These are phyloP conservation scores for Coryphaenoides rupestris DNA, from an alignment of 2,113 vertebrate genomes.

Conservation along the genomic window DNA sequence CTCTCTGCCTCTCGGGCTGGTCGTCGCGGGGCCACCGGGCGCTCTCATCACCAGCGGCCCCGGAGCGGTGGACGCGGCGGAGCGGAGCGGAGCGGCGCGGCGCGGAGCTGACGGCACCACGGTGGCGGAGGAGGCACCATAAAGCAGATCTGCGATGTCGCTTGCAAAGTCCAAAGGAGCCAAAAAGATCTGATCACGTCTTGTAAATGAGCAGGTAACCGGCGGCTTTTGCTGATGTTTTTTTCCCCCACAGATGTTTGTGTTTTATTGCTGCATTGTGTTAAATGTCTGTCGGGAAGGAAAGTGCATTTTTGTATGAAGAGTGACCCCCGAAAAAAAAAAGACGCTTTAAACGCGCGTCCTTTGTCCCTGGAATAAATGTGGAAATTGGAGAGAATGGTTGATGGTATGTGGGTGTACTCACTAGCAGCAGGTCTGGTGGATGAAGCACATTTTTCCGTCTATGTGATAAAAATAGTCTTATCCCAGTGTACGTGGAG, in stretches of 20 bases:
- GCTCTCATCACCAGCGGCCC: conserved; percentile 43
- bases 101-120: too few relatives aligned
- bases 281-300: not conserved
- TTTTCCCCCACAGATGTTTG: too few relatives aligned
- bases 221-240: not conserved
- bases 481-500: conserved; percentile 22
- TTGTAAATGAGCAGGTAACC: too few relatives aligned
- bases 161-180: not conserved
- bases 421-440: not conserved
- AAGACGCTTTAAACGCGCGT: not conserved
- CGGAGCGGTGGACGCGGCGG: conserved; percentile 2
- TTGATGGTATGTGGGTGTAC: conserved; percentile 8
- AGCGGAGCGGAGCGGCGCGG: not conserved
- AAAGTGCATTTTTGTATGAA: not conserved
- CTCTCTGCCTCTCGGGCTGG: too few relatives aligned
- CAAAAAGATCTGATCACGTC: not conserved
- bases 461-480: conserved; percentile 15
- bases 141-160: conserved; percentile 38
- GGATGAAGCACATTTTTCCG: not conserved
- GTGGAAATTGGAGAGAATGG: not conserved
- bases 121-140: conserved; percentile 16
- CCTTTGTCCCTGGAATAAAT: not conserved
- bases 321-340: not conserved
- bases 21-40: conserved; percentile 15
- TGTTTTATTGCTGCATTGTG: conserved; percentile 13